Conservation (phyloP, 2,888 invertebrate species). For the Tribolium freemani region DNA sequence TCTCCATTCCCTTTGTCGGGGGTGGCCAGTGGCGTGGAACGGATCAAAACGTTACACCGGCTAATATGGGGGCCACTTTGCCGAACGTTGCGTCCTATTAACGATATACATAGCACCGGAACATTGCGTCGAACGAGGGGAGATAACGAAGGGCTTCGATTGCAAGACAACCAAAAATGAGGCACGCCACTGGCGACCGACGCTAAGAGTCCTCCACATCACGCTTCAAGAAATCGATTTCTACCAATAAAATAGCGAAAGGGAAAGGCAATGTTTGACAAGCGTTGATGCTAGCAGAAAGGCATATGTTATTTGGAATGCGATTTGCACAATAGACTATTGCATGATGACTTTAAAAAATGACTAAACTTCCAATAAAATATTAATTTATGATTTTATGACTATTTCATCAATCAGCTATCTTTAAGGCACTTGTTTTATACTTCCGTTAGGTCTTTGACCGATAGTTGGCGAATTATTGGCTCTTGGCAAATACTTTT, state of each 20-base stretch:
- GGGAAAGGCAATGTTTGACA: conserved; percentile 56
- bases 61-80: conserved; percentile 51
- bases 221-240: conserved; percentile 56
- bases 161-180: background rate
- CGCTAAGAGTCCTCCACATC: conserved; percentile 46
- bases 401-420: background rate
- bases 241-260: conserved; percentile 57
- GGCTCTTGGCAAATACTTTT: too few species aligned
- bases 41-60: conserved; percentile 53
- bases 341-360: background rate
- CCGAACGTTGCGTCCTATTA: conserved; percentile 55
- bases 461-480: background rate
- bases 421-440: too few species aligned
- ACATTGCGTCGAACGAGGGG: background rate
- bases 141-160: background rate
- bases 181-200: conserved; percentile 39
- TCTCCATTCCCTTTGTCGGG: conserved; percentile 39
- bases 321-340: background rate
- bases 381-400: too few species aligned
- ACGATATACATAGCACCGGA: background rate
- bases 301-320: background rate
- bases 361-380: too few species aligned
- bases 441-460: background rate
- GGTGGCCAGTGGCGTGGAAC: conserved; percentile 58
- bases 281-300: conserved; percentile 39